These are phyloP conservation scores for Autographa gamma DNA, from an alignment of 2,888 invertebrate genomes.

Conservation along the genomic window DNA sequence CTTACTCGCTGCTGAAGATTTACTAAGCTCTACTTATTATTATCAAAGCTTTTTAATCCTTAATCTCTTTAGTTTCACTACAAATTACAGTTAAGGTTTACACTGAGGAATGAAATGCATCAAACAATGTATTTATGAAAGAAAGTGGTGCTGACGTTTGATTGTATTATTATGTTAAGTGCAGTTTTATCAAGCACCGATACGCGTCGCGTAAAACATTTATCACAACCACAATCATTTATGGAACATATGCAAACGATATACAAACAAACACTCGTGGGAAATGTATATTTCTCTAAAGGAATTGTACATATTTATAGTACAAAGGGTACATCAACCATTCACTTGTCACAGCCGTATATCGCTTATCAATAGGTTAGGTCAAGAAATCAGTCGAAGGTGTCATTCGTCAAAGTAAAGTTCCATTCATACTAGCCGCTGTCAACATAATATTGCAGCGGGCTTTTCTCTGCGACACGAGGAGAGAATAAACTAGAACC, in stretches of 20 bases:
- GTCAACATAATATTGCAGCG: constrained; percentile 38
- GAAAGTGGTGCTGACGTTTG: constrained; percentile 38
- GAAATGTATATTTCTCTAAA: constrained; percentile 21
- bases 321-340: constrained; percentile 36
- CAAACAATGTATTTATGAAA: neutral
- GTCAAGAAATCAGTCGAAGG: constrained; percentile 36
- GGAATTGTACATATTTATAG: constrained; percentile 28
- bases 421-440: constrained; percentile 30
- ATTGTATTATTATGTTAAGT: constrained; percentile 48
- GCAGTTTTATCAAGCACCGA: constrained; percentile 41
- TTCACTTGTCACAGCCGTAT: constrained; percentile 39
- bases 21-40: constrained; percentile 18
- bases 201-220: constrained; percentile 26
- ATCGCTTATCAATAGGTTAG: constrained; percentile 29
- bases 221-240: constrained; percentile 32
- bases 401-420: constrained; percentile 42
- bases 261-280: constrained; percentile 31
- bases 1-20: constrained; percentile 30
- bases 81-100: neutral
- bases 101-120: too few species aligned
- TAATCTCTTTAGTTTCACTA: neutral
- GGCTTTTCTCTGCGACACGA: constrained; percentile 34
- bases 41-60: constrained; percentile 21
- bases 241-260: constrained; percentile 35
- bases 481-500: constrained; percentile 27